These are phyloP conservation scores for Callimorpha dominula DNA, from an alignment of 2,888 invertebrate genomes.

Conservation along the genomic window DNA sequence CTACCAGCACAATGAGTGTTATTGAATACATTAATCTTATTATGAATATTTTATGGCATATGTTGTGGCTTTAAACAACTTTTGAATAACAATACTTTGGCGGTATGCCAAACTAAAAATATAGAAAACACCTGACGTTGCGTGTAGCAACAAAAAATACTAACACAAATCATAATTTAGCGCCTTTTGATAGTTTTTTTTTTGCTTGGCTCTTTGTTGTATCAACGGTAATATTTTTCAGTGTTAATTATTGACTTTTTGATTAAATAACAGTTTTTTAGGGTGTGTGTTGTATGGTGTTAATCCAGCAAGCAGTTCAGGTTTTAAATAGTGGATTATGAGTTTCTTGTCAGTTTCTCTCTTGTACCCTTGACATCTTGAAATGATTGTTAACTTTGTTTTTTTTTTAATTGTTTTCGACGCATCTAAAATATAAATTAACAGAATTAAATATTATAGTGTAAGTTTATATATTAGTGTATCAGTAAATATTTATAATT, in stretches of 20 bases:
- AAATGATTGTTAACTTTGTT: background rate
- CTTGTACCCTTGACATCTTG: background rate
- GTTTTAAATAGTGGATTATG: background rate
- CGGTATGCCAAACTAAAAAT: conserved; percentile 66
- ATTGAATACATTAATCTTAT: conserved; percentile 27
- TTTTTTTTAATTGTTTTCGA: background rate
- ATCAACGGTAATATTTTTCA: conserved; percentile 23
- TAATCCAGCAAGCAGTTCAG: background rate
- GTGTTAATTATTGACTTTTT: conserved; percentile 14
- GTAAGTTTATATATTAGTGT: too few relatives aligned
- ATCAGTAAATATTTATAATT: too few relatives aligned
- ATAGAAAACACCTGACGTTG: conserved; percentile 63
- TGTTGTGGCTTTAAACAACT: conserved; percentile 48
- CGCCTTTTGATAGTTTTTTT: conserved; percentile 33
- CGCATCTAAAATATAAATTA: too few relatives aligned
- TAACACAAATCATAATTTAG: conserved; percentile 52
- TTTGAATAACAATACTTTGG: conserved; percentile 70
- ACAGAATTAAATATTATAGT: too few relatives aligned
- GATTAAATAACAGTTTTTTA: conserved; percentile 7
- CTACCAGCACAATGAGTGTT: conserved; percentile 9
- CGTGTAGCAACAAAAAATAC: conserved; percentile 46
- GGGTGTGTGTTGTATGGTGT: background rate
- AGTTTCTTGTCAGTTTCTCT: background rate
- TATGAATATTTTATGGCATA: conserved; percentile 14
- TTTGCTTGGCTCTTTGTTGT: conserved; percentile 22